Evolutionary conservation across 2,797 vertebrate genomes (phyloP).

Genomic region (Acipenser ruthenus): DNA sequence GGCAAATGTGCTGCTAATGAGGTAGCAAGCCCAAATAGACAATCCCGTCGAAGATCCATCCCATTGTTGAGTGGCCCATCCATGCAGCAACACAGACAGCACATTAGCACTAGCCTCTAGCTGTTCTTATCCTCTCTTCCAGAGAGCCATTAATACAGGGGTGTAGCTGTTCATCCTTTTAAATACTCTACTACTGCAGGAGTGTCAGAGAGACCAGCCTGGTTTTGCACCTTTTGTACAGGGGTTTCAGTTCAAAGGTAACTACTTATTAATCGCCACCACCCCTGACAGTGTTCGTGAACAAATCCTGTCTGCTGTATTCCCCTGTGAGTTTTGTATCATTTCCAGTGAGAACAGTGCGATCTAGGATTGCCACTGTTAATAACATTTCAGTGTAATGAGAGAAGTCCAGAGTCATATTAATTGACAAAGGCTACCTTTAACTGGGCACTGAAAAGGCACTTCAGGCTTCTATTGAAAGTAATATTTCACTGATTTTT

Average conservation of each 20-base stretch:
- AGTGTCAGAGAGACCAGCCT: too few relatives aligned
- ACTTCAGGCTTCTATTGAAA: neutral
- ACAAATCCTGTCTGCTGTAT: too few relatives aligned
- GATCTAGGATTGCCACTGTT: too few relatives aligned
- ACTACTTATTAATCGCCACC: neutral
- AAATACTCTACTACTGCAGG: neutral
- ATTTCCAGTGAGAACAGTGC: too few relatives aligned
- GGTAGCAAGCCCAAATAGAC: neutral
- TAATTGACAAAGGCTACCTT: neutral
- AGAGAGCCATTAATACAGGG: constrained; percentile 20
- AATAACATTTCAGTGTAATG: too few relatives aligned
- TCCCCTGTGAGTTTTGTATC: too few relatives aligned
- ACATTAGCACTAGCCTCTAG: constrained; percentile 19
- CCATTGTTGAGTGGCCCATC: constrained; percentile 15
- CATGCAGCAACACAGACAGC: neutral
- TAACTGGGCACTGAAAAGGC: neutral
- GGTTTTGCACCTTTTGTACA: neutral
- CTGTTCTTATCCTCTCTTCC: constrained; percentile 26
- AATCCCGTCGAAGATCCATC: neutral
- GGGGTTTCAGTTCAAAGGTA: neutral
- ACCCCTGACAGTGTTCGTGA: too few relatives aligned
- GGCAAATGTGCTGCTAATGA: neutral
- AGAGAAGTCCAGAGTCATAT: neutral
- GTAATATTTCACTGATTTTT: constrained; percentile 22
- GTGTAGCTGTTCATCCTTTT: constrained; percentile 10